Evolutionary conservation across 2,113 vertebrate species (phyloP).

Genomic region (Cyrtonyx montezumae): DNA sequence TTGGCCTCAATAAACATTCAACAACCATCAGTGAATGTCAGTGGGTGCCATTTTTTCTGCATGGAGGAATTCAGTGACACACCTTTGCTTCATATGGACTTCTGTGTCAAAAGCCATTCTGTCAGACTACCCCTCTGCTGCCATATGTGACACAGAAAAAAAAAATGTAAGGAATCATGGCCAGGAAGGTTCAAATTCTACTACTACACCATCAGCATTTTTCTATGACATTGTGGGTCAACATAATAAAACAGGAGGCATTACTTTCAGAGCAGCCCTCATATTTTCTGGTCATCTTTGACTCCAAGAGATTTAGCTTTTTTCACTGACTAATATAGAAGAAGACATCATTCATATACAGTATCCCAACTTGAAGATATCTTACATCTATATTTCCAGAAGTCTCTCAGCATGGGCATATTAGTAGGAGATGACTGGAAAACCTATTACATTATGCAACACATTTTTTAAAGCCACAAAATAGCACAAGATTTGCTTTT

Average conservation of each 20-base stretch:
- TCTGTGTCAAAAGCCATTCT: no score
- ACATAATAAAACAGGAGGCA: background rate
- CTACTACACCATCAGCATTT: background rate
- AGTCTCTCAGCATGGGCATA: background rate
- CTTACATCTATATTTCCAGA: background rate
- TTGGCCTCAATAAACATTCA: no score
- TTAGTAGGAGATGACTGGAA: background rate
- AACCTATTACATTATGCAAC: background rate
- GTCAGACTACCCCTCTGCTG: no score
- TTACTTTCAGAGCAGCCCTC: background rate
- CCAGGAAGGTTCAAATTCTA: no score
- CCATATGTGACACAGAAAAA: no score
- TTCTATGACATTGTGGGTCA: background rate
- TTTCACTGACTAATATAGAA: background rate
- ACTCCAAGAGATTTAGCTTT: background rate
- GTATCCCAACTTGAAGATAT: background rate
- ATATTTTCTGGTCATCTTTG: conserved; percentile 1
- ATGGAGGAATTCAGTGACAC: no score
- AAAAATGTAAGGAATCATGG: no score
- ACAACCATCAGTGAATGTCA: no score
- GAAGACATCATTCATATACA: background rate
- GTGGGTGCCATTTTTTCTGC: no score
- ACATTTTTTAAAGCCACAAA: background rate
- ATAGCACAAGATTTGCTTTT: background rate
- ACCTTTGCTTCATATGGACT: no score